phyloP scores from a whole-genome alignment of 2,113 vertebrate genomes.

The Callaeas wilsoni region DNA sequence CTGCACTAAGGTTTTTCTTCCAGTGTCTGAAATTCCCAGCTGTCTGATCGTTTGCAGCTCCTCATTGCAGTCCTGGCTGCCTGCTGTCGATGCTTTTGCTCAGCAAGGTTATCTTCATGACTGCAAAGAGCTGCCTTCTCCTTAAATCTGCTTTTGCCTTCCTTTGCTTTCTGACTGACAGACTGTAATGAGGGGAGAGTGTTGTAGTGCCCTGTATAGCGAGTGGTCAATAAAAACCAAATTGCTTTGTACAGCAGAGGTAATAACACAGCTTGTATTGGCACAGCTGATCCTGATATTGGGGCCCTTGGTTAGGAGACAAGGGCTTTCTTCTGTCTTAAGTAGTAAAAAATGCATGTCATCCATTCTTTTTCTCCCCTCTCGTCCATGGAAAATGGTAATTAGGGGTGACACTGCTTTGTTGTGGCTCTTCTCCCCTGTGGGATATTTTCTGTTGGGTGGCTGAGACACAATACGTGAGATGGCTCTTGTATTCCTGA shows the following conservation, averaged over 20 bases:
- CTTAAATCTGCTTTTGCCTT: not conserved
- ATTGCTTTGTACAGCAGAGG: slow-evolving; percentile 34
- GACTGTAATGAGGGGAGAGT: slow-evolving; percentile 8
- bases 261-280: slow-evolving; percentile 5
- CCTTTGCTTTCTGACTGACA: slow-evolving; percentile 28
- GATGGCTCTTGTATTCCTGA: not conserved
- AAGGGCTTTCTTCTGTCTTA: not conserved
- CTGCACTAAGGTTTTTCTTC: not conserved
- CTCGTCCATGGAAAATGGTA: not conserved
- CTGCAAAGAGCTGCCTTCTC: slow-evolving; percentile 2
- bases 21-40: not conserved
- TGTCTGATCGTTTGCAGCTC: not conserved
- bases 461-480: not conserved
- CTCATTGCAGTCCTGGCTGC: not conserved
- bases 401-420: not conserved
- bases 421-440: not conserved
- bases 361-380: not conserved
- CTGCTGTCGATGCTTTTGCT: not conserved
- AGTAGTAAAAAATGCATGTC: not conserved
- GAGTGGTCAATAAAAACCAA: slow-evolving; percentile 39
- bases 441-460: not conserved
- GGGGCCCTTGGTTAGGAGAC: not conserved
- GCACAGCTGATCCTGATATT: not conserved
- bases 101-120: not conserved
- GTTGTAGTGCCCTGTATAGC: not conserved